A percentile compares a stretch with the other conserved stretches of the same genome.
phyloP scores from a whole-genome alignment of 30 jellyfish, hydroid and myxozoan genomes.

The Morbakka virulenta region DNA sequence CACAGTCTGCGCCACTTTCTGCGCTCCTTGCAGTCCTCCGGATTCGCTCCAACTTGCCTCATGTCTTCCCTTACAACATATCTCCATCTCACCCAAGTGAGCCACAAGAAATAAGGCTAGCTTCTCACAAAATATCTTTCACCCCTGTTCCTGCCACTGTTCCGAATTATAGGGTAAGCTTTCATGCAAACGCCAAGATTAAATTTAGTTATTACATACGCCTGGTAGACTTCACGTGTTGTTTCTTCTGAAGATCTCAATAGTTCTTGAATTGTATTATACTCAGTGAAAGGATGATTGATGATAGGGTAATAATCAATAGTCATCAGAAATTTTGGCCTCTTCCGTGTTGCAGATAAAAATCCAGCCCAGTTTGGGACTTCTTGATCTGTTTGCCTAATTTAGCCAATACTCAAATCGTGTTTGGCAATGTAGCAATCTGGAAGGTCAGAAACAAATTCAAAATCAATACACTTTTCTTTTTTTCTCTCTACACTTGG shows the following conservation, averaged over 20 bases:
- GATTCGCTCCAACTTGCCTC: too few relatives aligned
- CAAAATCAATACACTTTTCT: too few relatives aligned
- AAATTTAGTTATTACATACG: slow-evolving; percentile 16
- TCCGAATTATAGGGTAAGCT: slow-evolving; percentile 4
- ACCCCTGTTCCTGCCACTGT: too few relatives aligned
- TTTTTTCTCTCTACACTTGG: too few relatives aligned
- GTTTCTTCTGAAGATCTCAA: slow-evolving; percentile 7
- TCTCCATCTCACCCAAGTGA: too few relatives aligned
- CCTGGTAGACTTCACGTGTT: slow-evolving; percentile 14
- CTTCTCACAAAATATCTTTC: too few relatives aligned
- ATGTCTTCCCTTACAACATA: too few relatives aligned
- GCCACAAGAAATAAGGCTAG: too few relatives aligned
- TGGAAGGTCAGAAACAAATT: too few relatives aligned
- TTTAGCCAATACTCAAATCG: not conserved
- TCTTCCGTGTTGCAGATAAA: not conserved
- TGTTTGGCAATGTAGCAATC: too few relatives aligned
- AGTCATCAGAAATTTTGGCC: slow-evolving; percentile 12
- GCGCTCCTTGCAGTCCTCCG: too few relatives aligned
- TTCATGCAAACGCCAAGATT: slow-evolving; percentile 21
- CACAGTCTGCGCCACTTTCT: too few relatives aligned
- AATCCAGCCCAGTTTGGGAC: not conserved
- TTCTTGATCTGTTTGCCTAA: not conserved
- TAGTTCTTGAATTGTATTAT: slow-evolving; percentile 16
- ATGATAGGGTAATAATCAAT: slow-evolving; percentile 25
- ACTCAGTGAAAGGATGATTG: slow-evolving; percentile 20